These are phyloP conservation scores for Stylophora pistillata DNA, from an alignment of 64 coral and sea anemone species.

Conservation along the genomic window DNA sequence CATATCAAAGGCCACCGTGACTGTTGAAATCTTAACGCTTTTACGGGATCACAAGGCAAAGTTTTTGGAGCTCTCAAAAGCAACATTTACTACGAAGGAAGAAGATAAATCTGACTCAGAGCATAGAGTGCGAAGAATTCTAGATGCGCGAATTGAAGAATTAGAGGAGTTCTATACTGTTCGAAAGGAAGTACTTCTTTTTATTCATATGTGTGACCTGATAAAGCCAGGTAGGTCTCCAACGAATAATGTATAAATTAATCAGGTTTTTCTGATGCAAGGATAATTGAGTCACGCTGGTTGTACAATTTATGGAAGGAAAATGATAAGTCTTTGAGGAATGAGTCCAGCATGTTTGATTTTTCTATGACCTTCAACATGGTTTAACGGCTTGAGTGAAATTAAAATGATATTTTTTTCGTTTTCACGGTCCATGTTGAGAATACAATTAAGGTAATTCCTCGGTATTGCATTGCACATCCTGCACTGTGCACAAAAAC, in stretches of 20 bases:
- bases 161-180: background rate
- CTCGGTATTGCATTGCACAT: too few species aligned
- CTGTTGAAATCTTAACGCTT: background rate
- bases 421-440: background rate
- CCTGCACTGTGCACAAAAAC: too few species aligned
- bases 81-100: background rate
- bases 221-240: background rate
- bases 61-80: constrained; percentile 15
- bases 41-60: background rate
- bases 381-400: too few species aligned
- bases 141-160: constrained; percentile 18
- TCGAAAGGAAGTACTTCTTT: background rate
- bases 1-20: constrained; percentile 19
- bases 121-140: background rate
- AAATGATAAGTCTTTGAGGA: too few species aligned
- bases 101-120: background rate
- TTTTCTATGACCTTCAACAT: too few species aligned
- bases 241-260: too few species aligned
- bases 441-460: too few species aligned
- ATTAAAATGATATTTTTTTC: too few species aligned
- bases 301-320: too few species aligned
- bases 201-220: constrained; percentile 10
- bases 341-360: too few species aligned
- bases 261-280: too few species aligned
- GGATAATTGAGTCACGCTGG: too few species aligned